Evolutionary conservation across 1,140 invertebrate species (phyloP).

Genomic region (Nasonia giraulti): DNA sequence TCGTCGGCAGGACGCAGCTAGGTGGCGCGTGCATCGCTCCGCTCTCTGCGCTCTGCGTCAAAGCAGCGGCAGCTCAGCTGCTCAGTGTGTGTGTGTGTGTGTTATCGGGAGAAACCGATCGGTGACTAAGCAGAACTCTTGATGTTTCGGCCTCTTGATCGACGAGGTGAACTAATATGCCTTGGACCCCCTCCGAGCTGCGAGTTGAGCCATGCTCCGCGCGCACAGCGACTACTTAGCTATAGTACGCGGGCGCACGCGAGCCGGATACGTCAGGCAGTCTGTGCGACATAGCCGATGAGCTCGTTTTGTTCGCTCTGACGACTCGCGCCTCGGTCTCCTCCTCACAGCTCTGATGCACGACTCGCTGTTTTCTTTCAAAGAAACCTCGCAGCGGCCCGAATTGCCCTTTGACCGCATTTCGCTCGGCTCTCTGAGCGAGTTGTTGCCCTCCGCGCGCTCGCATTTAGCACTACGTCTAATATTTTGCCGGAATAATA

Average conservation of each 20-base stretch:
- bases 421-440: no score
- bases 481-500: not conserved
- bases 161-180: constrained; percentile 32
- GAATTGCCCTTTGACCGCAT: no score
- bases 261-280: constrained; percentile 9
- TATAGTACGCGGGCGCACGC: not conserved
- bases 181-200: not conserved
- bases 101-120: constrained; percentile 13
- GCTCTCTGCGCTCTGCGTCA: not conserved
- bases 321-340: not conserved
- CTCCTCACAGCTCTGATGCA: no score
- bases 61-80: not conserved
- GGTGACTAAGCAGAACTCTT: constrained; percentile 44
- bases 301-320: not conserved
- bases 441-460: no score
- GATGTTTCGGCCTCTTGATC: constrained; percentile 55
- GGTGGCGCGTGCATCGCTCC: not conserved
- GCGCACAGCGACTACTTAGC: no score
- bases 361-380: no score
- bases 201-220: not conserved
- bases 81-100: not conserved
- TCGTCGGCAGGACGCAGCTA: no score
- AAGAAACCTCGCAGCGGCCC: no score
- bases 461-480: not conserved
- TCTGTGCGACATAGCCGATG: not conserved